Base-by-base conservation (phyloP, 1,140 invertebrate genomes). In the Himalopsyche phryganea region DNA sequence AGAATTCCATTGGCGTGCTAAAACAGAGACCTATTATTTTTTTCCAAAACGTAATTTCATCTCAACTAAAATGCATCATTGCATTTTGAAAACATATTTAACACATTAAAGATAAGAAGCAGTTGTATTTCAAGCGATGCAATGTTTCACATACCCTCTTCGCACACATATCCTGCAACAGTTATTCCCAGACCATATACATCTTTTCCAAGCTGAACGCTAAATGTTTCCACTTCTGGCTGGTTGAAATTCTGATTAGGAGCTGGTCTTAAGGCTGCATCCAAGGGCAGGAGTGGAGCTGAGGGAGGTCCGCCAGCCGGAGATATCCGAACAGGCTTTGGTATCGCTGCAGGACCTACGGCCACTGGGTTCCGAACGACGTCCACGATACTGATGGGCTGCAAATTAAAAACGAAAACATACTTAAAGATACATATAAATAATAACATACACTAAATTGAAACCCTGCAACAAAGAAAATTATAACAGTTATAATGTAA, bases 101-200 rank as follows among this genome's bases (percentile, higher is more conserved):
- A n/a, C n/a, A n/a, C n/a, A n/a, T n/a, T n/a, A n/a, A n/a, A n/a
- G n/a, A n/a, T n/a, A n/a, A n/a, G n/a, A n/a, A n/a, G n/a, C n/a
- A n/a, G n/a, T n/a, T n/a, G n/a, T n/a, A n/a, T n/a, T n/a, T n/a
- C n/a, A n/a, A n/a, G n/a, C n/a, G n/a, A n/a, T n/a, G n/a, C n/a
- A n/a, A 28, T 28, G 9, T 28, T 28, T 28, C 4, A 28, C 66
- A 69, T 66, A 87, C 88, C 87, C 81, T 90, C 88, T 73, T 91
- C 90, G 69, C 92, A 93, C 6, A 94, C 90, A 71, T 95, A 96
- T 58, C 95, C 95, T 19, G 94, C 95, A 42, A 98, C 95, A 13
- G 95, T 98, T 66, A 98, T 96, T 23, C 95, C 94, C 6, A 96
- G 81, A 1, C 94, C 93, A 51, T 91, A 86, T 36, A 85, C 81